phyloP scores from a whole-genome alignment of 2,797 vertebrate species.

The Crax fasciolata region DNA sequence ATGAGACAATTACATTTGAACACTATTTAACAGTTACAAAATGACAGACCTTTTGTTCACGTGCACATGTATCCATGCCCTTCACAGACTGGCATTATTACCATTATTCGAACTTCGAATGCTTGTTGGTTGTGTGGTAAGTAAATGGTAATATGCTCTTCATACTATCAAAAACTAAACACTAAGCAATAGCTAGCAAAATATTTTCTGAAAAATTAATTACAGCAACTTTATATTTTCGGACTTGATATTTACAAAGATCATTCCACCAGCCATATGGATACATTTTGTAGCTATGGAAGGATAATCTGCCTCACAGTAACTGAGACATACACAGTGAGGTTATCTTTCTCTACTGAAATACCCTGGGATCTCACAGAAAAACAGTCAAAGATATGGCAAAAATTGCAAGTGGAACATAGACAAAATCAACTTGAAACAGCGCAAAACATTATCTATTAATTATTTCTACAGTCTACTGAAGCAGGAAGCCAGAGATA shows the following conservation, averaged over 20 bases:
- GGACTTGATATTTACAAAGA: not conserved
- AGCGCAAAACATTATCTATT: not conserved
- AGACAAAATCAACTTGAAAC: not conserved
- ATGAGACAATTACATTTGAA: not conserved
- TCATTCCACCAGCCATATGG: not conserved
- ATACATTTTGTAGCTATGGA: not conserved
- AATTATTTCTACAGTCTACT: not conserved
- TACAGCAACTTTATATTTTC: not conserved
- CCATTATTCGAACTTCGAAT: not conserved
- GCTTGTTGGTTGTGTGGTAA: not conserved
- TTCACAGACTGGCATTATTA: not conserved
- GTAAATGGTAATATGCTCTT: not conserved
- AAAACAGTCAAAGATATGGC: not conserved
- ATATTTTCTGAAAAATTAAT: not conserved
- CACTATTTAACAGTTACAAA: not conserved
- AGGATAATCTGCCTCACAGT: not conserved
- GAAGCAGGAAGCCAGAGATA: not conserved
- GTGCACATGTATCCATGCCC: not conserved
- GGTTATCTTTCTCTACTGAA: not conserved
- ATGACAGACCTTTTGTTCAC: not conserved
- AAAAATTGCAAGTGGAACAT: not conserved
- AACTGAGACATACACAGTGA: not conserved
- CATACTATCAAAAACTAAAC: not conserved
- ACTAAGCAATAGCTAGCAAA: not conserved
- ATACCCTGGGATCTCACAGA: not conserved